Percentiles rank a stretch among this genome's conserved stretches.
These are phyloP conservation scores for Gryllus longicercus DNA, from an alignment of 2,888 invertebrate species.

Conservation along the genomic window DNA sequence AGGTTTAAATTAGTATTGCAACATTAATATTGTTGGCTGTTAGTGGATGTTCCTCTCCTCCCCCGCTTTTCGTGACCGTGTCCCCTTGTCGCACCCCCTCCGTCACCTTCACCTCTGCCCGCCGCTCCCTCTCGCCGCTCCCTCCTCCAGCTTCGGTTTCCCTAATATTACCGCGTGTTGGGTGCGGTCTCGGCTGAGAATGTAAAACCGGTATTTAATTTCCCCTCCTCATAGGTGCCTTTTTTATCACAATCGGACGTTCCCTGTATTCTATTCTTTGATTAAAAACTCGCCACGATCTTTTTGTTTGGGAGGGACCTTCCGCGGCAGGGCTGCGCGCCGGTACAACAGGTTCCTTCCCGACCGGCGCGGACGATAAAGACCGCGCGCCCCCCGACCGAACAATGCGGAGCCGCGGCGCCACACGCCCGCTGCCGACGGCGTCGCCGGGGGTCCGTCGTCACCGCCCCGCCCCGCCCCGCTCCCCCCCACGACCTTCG, in stretches of 20 bases:
- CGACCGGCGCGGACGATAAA: background rate
- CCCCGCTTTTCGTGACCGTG: no score
- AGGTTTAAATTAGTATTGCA: no score
- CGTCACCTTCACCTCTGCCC: no score
- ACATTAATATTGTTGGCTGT: no score
- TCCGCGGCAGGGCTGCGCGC: background rate
- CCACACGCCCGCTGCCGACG: background rate
- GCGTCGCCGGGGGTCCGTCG: background rate
- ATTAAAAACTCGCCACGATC: slow-evolving; percentile 5
- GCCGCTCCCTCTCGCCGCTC: background rate
- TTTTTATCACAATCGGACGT: background rate
- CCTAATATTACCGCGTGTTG: background rate
- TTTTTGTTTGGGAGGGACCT: background rate
- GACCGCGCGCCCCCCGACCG: background rate
- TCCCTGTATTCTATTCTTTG: background rate
- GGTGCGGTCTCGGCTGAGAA: background rate
- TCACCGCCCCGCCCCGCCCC: background rate
- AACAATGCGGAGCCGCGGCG: background rate
- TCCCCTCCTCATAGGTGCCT: background rate
- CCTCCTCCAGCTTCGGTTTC: background rate
- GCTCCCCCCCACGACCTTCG: background rate
- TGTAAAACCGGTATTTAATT: slow-evolving; percentile 8
- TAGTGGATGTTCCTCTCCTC: no score
- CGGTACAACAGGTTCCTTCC: slow-evolving; percentile 4
- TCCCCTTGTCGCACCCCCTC: no score